Conservation (phyloP, 2,113 vertebrate species). For the Xiphophorus hellerii region DNA sequence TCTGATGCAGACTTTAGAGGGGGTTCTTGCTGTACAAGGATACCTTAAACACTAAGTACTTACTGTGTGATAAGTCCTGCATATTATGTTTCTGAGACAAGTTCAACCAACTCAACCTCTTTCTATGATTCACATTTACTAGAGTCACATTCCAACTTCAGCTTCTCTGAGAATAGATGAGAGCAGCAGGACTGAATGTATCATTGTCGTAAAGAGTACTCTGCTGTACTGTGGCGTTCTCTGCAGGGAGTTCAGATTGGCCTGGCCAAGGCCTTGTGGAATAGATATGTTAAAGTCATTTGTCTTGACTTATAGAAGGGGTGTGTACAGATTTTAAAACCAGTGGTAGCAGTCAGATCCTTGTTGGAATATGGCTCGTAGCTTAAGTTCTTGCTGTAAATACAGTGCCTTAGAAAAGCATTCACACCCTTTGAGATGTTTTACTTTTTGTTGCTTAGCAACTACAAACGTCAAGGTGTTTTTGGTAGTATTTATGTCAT, state of each 20-base stretch:
- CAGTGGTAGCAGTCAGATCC: conserved; percentile 14
- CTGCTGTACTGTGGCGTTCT: conserved; percentile 22
- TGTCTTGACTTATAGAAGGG: conserved; percentile 30
- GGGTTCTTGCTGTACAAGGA: not conserved
- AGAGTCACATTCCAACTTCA: conserved; percentile 36
- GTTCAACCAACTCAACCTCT: conserved; percentile 20
- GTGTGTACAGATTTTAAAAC: conserved; percentile 35
- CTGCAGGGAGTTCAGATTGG: conserved; percentile 40
- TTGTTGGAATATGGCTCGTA: conserved; percentile 6
- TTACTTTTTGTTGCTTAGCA: not conserved
- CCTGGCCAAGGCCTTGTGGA: conserved; percentile 27
- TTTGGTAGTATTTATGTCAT: not conserved
- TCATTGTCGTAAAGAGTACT: conserved; percentile 56
- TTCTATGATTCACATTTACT: conserved; percentile 37
- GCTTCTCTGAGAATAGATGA: conserved; percentile 53
- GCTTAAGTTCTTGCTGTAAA: not conserved
- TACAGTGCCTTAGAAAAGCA: too few relatives aligned
- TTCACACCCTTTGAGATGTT: not conserved
- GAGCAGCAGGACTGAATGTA: conserved; percentile 47
- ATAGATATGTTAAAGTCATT: conserved; percentile 50
- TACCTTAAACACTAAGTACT: not conserved
- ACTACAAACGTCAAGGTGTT: not conserved
- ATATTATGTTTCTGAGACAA: conserved; percentile 3
- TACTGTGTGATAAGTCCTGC: not conserved
- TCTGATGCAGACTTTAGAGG: not conserved